These are phyloP conservation scores for Brachymystax lenok DNA, from an alignment of 2,797 vertebrate species.

Conservation along the genomic window DNA sequence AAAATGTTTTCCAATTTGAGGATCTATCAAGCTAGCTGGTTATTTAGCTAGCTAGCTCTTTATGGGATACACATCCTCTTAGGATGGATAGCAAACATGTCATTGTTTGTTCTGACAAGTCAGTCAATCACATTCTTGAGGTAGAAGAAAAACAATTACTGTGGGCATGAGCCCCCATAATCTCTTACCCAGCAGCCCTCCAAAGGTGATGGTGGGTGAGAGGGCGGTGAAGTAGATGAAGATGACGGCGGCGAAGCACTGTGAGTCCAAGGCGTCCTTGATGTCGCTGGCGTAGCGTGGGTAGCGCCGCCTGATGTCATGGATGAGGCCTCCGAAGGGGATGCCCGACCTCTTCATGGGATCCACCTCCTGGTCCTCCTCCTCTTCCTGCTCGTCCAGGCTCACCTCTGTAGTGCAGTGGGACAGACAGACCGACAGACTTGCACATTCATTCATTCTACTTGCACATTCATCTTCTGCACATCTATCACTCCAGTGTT, in stretches of 20 bases:
- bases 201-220: slow-evolving; percentile 94
- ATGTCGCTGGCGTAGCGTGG: slow-evolving; percentile 91
- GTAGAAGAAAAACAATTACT: no score
- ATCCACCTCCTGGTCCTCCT: slow-evolving; percentile 85
- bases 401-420: slow-evolving; percentile 61
- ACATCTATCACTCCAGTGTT: no score
- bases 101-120: no score
- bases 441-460: no score
- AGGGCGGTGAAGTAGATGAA: slow-evolving; percentile 98
- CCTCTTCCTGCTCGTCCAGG: slow-evolving; percentile 77
- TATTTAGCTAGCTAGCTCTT: no score
- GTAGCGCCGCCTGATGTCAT: slow-evolving; percentile 91
- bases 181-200: slow-evolving; percentile 89
- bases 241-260: slow-evolving; percentile 92
- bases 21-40: no score
- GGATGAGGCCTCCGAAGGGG: slow-evolving; percentile 92
- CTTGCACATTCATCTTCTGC: no score
- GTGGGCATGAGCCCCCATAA: neutral
- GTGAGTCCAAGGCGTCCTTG: slow-evolving; percentile 88
- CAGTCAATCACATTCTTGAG: no score
- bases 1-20: no score
- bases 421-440: neutral
- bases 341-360: slow-evolving; percentile 89
- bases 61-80: no score
- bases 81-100: no score